Evolutionary conservation across 2,113 vertebrate genomes (phyloP).

Genomic region (Glaucomys volans): DNA sequence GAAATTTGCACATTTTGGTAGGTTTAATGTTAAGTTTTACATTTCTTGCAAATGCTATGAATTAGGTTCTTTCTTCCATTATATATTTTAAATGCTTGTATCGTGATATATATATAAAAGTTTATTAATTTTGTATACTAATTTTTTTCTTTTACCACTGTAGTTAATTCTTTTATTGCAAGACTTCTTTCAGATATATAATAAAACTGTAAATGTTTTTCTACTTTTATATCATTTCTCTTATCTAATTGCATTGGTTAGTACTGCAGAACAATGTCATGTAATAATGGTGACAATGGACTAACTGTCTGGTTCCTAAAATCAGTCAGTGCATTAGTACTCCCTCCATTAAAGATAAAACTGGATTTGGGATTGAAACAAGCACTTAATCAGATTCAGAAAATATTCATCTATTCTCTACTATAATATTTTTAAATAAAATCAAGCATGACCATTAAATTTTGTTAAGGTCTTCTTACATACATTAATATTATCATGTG

Average conservation of each 20-base stretch:
- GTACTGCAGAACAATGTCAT: not conserved
- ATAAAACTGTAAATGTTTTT: not conserved
- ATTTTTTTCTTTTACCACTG: not conserved
- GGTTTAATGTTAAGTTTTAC: not conserved
- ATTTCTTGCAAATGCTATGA: not conserved
- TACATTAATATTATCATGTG: not conserved
- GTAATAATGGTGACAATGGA: not conserved
- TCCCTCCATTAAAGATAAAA: not conserved
- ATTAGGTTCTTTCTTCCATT: not conserved
- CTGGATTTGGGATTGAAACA: not conserved
- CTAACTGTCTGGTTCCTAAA: not conserved
- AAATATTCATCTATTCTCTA: constrained; percentile 2
- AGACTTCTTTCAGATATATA: not conserved
- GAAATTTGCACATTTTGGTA: not conserved
- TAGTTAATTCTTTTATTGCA: not conserved
- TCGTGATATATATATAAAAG: not conserved
- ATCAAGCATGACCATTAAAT: not conserved
- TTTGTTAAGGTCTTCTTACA: not conserved
- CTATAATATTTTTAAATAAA: not conserved
- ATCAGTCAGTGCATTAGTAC: not conserved
- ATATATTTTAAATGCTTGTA: not conserved
- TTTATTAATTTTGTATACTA: not conserved
- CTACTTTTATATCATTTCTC: not conserved
- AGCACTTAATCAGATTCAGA: not conserved
- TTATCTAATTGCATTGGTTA: not conserved